Base-by-base conservation (phyloP, 2,797 vertebrate genomes). In the Jordanella pulchra region DNA sequence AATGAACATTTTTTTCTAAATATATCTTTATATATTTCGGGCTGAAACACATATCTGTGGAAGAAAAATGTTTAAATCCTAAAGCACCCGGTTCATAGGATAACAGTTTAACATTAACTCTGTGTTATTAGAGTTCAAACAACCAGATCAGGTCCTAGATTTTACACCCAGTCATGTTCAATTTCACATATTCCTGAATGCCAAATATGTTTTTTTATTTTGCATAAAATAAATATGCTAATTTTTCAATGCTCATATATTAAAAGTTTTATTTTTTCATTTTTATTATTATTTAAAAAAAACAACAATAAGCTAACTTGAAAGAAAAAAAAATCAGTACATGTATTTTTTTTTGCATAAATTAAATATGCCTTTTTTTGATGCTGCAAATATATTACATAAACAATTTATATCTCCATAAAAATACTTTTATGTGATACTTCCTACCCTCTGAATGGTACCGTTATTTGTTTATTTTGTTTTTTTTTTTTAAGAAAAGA, bases 331-430 rank as follows among this genome's bases (percentile, higher is more conserved):
- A 69, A 55, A 76, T 83, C 82, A 78, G 50, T 78, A 67, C 63
- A 73, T 86, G 58, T 87, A 88, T 91, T 91, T 91, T 91, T n/a
- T 85, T 85, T 88, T 86, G 91, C 90, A 92, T 86, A 89, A 91
- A 91, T 91, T 90, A 89, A 93, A 92, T 91, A 93, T 92, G 91
- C 92, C 84, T 86, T 92, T 93, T 88, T 91, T 88, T 65, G 67
- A 94, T 94, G 94, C 92, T 94, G 85, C 82, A 89, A 92, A 93
- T 93, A 94, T 94, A 93, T 93, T 94, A 95, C 77, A 90, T 89
- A 89, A 85, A 89, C 84, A 84, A 69, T 83, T 89, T 89, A 79
- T 69, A 89, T 90, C 86, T 91, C 80, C 86, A 91, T 91, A 92
- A 92, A 94, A 93, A 94, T 86, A 91, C 78, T 87, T 91, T 85